Evolutionary conservation across 2,113 vertebrate species (phyloP).

Genomic region (Toxotes chatareus): DNA sequence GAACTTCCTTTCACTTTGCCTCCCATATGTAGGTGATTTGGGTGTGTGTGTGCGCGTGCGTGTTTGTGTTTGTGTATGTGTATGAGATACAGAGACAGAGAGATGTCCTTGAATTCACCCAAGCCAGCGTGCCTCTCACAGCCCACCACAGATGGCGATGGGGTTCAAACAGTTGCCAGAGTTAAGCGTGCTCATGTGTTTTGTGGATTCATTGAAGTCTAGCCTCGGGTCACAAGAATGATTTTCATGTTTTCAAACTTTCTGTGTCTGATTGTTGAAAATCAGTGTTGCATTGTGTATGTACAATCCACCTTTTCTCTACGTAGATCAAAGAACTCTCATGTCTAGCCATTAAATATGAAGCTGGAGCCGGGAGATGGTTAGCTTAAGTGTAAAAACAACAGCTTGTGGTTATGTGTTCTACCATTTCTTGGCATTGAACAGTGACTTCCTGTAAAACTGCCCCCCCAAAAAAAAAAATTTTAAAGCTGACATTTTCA

Average conservation of each 20-base stretch:
- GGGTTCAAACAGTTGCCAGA: conserved; percentile 10
- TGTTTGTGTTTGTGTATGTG: conserved; percentile 9
- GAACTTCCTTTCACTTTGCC: conserved; percentile 46
- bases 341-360: too few species aligned
- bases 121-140: conserved; percentile 1
- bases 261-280: background rate
- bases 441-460: too few species aligned
- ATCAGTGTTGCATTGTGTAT: background rate
- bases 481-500: too few species aligned
- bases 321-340: background rate
- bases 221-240: background rate
- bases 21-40: conserved; percentile 27
- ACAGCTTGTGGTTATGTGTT: too few species aligned
- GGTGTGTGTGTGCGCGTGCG: conserved; percentile 17
- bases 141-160: background rate
- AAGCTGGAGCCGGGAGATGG: too few species aligned
- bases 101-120: conserved; percentile 30
- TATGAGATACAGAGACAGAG: background rate
- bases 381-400: too few species aligned
- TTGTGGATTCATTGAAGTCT: background rate
- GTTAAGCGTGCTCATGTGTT: conserved; percentile 1
- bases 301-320: background rate
- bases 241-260: background rate
- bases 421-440: too few species aligned
- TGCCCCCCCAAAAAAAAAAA: too few species aligned